These are phyloP conservation scores for Augiades crinisus DNA, from an alignment of 2,888 invertebrate species.

Conservation along the genomic window DNA sequence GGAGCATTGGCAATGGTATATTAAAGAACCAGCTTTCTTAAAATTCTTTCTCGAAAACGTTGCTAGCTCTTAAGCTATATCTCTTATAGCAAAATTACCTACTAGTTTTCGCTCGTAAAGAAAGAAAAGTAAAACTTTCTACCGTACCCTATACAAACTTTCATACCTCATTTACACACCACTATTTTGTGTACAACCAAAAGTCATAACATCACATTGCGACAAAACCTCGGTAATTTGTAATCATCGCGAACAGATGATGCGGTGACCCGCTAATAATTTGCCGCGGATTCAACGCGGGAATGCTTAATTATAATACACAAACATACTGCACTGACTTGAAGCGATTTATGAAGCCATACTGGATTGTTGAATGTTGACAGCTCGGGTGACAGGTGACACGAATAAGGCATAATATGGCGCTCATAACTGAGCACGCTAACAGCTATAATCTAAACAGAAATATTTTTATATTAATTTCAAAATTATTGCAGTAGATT, in stretches of 20 bases:
- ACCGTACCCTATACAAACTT: background rate
- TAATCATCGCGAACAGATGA: constrained; percentile 34
- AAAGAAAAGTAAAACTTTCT: too few species aligned
- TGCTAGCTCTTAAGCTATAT: too few species aligned
- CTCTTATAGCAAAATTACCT: too few species aligned
- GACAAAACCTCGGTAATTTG: constrained; percentile 33
- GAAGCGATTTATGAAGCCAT: constrained; percentile 43
- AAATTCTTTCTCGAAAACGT: too few species aligned
- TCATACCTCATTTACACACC: background rate
- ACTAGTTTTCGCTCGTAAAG: too few species aligned
- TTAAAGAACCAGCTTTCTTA: too few species aligned
- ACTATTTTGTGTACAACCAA: constrained; percentile 5
- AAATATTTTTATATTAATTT: too few species aligned
- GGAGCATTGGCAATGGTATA: too few species aligned
- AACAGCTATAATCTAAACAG: too few species aligned
- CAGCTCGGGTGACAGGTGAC: constrained; percentile 39
- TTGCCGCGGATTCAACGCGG: constrained; percentile 42
- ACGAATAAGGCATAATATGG: constrained; percentile 31
- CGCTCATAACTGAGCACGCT: too few species aligned
- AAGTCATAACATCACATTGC: constrained; percentile 21
- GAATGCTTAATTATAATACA: constrained; percentile 45
- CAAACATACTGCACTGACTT: constrained; percentile 39
- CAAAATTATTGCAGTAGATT: too few species aligned
- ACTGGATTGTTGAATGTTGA: constrained; percentile 41
- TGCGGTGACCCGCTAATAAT: constrained; percentile 43